Base-by-base conservation (phyloP, 2,797 vertebrate genomes). In the Pangasius sanitwongsei region DNA sequence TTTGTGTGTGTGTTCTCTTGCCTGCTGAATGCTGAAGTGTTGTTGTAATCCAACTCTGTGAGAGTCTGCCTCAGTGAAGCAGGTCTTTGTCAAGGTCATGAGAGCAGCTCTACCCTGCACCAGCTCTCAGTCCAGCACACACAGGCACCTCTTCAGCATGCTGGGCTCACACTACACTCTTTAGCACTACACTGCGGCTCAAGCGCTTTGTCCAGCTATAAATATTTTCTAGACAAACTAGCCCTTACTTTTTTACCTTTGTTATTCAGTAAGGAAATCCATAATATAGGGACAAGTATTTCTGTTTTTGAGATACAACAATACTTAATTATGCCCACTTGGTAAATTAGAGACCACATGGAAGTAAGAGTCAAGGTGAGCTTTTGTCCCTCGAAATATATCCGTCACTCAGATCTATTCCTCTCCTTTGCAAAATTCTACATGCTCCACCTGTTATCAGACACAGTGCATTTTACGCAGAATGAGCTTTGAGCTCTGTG, bases 61-160 rank as follows among this genome's bases (percentile, higher is more conserved):
- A 87, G 81, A 82, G 75, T 34, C 87, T 75, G 77, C 55, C 83
- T 89, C 44, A 89, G 75, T 91, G 81, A 91, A 90, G 90, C 90
- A 87, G 86, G 88, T 89, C 88, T 90, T 92, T 92, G 88, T 94
- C 90, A 93, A 93, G 92, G 93, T 92, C 93, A 90, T 75, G 63
- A 86, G 87, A 90, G 89, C 85, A 83, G 87, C 61, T 90, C 83
- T 91, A 81, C 80, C 74, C 85, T 59, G 87, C 85, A 89, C 87
- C 86, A 53, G 48, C 70, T 86, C 77, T 89, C 57, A 72, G 55
- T 50, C 48, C 81, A 59, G 63, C 28, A 3, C 75, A 85, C 80
- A 84, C 77, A 82, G n/a, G 61, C 78, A 84, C 82, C 77, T 86
- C 82, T 83, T 80, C 59, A 70, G 70, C 59, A 63, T 53, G 48